Percentiles rank a stretch among this genome's conserved stretches.
Conservation (phyloP, 2,888 invertebrate species). For the Eupithecia centaureata region DNA sequence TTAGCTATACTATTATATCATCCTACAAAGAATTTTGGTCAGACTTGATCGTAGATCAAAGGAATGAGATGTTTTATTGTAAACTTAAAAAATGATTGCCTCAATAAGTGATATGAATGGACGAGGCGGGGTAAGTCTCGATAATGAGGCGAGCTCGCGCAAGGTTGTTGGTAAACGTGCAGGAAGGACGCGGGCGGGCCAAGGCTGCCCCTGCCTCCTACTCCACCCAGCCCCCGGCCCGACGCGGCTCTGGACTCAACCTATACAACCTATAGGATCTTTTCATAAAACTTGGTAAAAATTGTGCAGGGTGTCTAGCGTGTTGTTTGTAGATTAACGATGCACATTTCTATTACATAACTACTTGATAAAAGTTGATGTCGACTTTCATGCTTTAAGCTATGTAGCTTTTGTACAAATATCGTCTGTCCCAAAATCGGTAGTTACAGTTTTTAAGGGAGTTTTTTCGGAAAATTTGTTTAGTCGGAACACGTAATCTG, state of each 20-base stretch:
- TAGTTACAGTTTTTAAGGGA: too few relatives aligned
- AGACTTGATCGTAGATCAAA: not conserved
- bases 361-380: not conserved
- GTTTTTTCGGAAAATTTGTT: not conserved
- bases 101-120: conserved; percentile 3
- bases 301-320: not conserved
- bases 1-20: too few relatives aligned
- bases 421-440: too few relatives aligned
- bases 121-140: conserved; percentile 17
- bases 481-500: not conserved
- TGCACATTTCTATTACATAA: not conserved
- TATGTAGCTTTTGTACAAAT: too few relatives aligned
- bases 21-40: not conserved
- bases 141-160: conserved; percentile 49
- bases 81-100: not conserved
- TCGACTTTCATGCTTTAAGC: too few relatives aligned
- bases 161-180: conserved; percentile 70
- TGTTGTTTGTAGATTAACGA: not conserved
- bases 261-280: too few relatives aligned
- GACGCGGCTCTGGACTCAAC: conserved; percentile 14
- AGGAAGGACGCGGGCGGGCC: conserved; percentile 72
- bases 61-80: not conserved
- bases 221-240: conserved; percentile 46
- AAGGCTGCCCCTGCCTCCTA: conserved; percentile 63
- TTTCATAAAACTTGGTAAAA: too few relatives aligned